Evolutionary conservation across 1,140 invertebrate species (phyloP).

Genomic region (Eufriesea mexicana): DNA sequence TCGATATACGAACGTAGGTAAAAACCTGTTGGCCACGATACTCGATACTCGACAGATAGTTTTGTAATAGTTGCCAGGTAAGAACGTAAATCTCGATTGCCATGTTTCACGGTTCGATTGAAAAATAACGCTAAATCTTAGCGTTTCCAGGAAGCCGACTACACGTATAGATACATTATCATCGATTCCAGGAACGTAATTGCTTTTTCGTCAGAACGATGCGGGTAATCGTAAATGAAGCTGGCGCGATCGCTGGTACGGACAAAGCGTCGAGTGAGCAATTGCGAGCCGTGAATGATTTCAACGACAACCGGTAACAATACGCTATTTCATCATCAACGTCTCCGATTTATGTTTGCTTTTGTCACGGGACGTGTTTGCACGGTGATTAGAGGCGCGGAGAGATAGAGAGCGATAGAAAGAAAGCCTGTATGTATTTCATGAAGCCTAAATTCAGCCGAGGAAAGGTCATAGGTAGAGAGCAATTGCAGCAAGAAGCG

Average conservation of each 20-base stretch:
- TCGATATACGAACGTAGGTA: too few species aligned
- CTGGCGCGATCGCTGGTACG: not conserved
- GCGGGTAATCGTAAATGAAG: not conserved
- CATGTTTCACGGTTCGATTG: not conserved
- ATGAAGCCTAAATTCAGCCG: not conserved
- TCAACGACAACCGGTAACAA: not conserved
- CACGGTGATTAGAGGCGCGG: too few species aligned
- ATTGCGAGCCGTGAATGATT: not conserved
- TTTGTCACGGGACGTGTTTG: not conserved
- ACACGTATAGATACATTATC: not conserved
- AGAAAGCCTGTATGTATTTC: not conserved
- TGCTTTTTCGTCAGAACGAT: not conserved
- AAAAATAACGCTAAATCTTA: not conserved
- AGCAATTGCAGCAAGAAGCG: slow-evolving; percentile 7
- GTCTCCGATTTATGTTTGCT: not conserved
- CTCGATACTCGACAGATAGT: not conserved
- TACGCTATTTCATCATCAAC: not conserved
- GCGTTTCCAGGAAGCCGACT: not conserved
- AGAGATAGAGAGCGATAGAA: not conserved
- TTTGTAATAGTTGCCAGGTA: not conserved
- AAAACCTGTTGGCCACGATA: too few species aligned
- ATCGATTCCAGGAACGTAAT: not conserved
- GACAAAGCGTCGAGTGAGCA: not conserved
- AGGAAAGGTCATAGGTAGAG: slow-evolving; percentile 11
- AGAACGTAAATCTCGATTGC: not conserved